Evolutionary conservation across 2,888 invertebrate species (phyloP).

Genomic region (Leptinotarsa haldemani): DNA sequence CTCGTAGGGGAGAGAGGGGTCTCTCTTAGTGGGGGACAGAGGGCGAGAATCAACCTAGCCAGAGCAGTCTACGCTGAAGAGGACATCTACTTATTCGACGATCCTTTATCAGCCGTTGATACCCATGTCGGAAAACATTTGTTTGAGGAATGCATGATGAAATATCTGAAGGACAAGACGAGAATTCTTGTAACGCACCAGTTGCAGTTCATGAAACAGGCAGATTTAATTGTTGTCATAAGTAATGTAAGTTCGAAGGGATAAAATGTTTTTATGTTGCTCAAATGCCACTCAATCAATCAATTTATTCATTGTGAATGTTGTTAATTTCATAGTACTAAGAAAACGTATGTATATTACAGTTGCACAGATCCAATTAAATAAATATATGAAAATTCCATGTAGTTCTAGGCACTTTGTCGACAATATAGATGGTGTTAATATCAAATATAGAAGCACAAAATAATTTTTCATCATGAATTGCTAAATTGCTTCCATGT

Average conservation of each 20-base stretch:
- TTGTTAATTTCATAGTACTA: too few species aligned
- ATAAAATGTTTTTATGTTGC: conserved; percentile 7
- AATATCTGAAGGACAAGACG: conserved; percentile 72
- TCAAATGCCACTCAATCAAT: not conserved
- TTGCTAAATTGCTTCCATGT: too few species aligned
- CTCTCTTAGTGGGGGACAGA: conserved; percentile 84
- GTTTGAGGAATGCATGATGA: conserved; percentile 78
- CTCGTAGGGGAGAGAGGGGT: conserved; percentile 84
- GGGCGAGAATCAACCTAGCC: conserved; percentile 82
- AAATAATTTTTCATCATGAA: too few species aligned
- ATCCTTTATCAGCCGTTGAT: conserved; percentile 85
- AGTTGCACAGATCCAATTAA: too few species aligned
- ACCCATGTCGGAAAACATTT: conserved; percentile 80
- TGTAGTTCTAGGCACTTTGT: too few species aligned
- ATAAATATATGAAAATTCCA: too few species aligned
- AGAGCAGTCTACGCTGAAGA: conserved; percentile 83
- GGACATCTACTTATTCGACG: conserved; percentile 82
- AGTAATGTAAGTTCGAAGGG: conserved; percentile 67
- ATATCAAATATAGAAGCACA: too few species aligned
- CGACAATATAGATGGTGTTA: too few species aligned
- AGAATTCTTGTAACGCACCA: conserved; percentile 88
- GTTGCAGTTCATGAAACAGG: conserved; percentile 78
- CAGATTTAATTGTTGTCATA: conserved; percentile 75
- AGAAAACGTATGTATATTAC: too few species aligned
- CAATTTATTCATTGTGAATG: too few species aligned